These are phyloP conservation scores for Rotaria socialis DNA, from an alignment of 2,888 invertebrate species.

Conservation along the genomic window DNA sequence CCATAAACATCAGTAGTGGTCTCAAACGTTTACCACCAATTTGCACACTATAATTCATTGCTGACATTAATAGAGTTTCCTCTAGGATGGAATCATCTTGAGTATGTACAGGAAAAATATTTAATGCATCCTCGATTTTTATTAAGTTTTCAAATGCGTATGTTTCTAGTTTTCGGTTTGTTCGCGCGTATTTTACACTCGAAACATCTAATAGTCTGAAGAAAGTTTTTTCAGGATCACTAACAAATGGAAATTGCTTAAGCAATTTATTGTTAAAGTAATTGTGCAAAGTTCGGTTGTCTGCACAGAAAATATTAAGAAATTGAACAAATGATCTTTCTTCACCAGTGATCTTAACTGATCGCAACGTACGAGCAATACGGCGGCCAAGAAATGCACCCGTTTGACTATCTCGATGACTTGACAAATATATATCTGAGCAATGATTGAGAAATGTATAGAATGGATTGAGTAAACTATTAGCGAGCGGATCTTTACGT, in stretches of 20 bases:
- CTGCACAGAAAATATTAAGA: background rate
- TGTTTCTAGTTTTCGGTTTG: slow-evolving; percentile 30
- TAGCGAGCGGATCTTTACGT: background rate
- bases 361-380: background rate
- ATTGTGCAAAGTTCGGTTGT: background rate
- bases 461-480: background rate
- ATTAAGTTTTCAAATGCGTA: background rate
- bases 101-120: background rate
- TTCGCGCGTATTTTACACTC: background rate
- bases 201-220: background rate
- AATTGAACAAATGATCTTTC: background rate
- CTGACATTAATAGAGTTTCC: background rate
- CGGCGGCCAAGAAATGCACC: slow-evolving; percentile 25
- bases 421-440: background rate
- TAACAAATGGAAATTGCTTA: background rate
- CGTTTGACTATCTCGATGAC: background rate
- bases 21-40: slow-evolving; percentile 32
- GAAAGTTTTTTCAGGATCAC: slow-evolving; percentile 17
- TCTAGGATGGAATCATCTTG: background rate
- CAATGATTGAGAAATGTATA: background rate
- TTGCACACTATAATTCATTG: slow-evolving; percentile 34
- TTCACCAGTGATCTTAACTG: background rate
- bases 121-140: background rate
- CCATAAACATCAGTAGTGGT: slow-evolving; percentile 27
- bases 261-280: background rate